These are phyloP conservation scores for Anableps anableps DNA, from an alignment of 2,797 vertebrate species.

Conservation along the genomic window DNA sequence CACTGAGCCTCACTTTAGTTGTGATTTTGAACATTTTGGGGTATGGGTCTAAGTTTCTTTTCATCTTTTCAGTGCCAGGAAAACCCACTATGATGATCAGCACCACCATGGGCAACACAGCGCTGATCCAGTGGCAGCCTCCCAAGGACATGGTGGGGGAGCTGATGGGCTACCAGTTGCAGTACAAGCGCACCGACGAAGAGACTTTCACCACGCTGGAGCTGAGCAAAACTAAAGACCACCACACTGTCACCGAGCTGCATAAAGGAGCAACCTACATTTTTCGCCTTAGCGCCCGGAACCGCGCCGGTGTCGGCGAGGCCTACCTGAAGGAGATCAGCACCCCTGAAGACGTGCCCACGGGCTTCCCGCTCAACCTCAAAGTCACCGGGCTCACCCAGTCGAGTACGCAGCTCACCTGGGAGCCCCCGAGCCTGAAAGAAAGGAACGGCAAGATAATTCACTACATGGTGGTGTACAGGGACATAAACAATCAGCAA, in stretches of 20 bases:
- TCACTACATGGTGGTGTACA: slow-evolving; percentile 91
- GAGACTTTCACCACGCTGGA: slow-evolving; percentile 86
- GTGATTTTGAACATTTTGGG: background rate
- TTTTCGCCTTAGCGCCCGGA: slow-evolving; percentile 92
- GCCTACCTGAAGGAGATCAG: slow-evolving; percentile 92
- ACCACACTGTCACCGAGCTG: slow-evolving; percentile 91
- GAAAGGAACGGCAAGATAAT: slow-evolving; percentile 92
- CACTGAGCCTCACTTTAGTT: background rate
- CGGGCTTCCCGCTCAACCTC: slow-evolving; percentile 92
- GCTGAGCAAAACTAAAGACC: slow-evolving; percentile 88
- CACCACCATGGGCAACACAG: slow-evolving; percentile 94
- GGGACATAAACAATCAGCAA: slow-evolving; percentile 96
- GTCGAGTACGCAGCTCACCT: slow-evolving; percentile 91
- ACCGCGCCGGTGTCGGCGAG: slow-evolving; percentile 92
- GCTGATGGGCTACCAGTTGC: slow-evolving; percentile 93
- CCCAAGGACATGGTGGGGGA: slow-evolving; percentile 97
- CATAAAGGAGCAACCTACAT: slow-evolving; percentile 95
- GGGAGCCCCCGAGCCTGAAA: slow-evolving; percentile 90
- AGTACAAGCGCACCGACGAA: slow-evolving; percentile 92
- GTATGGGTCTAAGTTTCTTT: background rate
- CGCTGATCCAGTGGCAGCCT: slow-evolving; percentile 97
- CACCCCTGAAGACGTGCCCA: slow-evolving; percentile 89
- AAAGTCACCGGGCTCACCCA: slow-evolving; percentile 92
- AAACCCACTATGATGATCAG: slow-evolving; percentile 98
- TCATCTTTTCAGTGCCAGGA: slow-evolving; percentile 86